These are phyloP conservation scores for Philereme transversata DNA, from an alignment of 2,888 invertebrate species.

Conservation along the genomic window DNA sequence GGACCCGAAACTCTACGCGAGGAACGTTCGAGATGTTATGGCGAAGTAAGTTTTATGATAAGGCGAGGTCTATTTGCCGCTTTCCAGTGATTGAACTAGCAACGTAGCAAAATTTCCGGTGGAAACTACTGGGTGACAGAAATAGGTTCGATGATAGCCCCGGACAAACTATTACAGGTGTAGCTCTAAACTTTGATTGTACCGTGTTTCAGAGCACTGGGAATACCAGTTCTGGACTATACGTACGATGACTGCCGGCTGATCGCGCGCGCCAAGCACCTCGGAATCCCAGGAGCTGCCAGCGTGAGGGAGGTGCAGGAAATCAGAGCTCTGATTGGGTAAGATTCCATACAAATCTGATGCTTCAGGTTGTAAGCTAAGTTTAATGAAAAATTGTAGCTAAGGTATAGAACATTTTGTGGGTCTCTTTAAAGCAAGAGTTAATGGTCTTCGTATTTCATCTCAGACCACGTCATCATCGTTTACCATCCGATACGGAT, in stretches of 20 bases:
- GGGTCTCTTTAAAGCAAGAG: too few relatives aligned
- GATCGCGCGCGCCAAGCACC: conserved; percentile 92
- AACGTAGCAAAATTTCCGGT: too few relatives aligned
- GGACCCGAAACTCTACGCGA: conserved; percentile 94
- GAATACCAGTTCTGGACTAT: conserved; percentile 94
- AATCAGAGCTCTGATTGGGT: conserved; percentile 91
- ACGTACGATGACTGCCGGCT: conserved; percentile 96
- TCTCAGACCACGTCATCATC: too few relatives aligned
- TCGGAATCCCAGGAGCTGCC: conserved; percentile 90
- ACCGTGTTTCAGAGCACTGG: conserved; percentile 87
- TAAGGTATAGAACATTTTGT: too few relatives aligned
- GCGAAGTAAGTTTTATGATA: conserved; percentile 87
- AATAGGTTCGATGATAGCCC: too few relatives aligned
- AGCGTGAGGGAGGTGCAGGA: conserved; percentile 91
- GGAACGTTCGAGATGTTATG: conserved; percentile 95
- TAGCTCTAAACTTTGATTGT: neutral
- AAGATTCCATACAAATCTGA: conserved; percentile 41
- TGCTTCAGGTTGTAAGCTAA: too few relatives aligned
- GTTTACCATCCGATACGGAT: too few relatives aligned
- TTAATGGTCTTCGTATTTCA: too few relatives aligned
- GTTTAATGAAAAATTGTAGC: too few relatives aligned
- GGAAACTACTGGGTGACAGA: neutral
- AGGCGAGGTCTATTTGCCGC: too few relatives aligned
- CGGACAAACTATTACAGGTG: too few relatives aligned
- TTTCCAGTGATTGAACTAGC: too few relatives aligned